phyloP scores from a whole-genome alignment of 2,797 vertebrate genomes.

The Cheirogaleus major region DNA sequence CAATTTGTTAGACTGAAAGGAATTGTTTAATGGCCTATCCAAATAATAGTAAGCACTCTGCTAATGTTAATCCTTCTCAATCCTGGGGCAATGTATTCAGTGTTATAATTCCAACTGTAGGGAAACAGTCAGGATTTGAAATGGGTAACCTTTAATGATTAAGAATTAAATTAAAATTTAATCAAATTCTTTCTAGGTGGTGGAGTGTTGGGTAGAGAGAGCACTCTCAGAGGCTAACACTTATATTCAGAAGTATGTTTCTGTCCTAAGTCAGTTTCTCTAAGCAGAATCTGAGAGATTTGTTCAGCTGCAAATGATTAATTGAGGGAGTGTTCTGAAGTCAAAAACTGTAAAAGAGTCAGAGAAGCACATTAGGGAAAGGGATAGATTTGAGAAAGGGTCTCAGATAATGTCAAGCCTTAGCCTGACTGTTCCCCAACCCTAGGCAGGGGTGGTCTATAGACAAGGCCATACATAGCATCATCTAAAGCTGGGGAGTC shows the following conservation, averaged over 20 bases:
- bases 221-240: not conserved
- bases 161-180: conserved; percentile 12
- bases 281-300: not conserved
- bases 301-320: not conserved
- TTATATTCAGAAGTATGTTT: not conserved
- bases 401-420: not conserved
- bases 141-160: not conserved
- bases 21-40: not conserved
- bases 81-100: not conserved
- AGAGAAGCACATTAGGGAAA: not conserved
- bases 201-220: not conserved
- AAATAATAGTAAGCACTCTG: not conserved
- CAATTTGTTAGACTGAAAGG: not conserved
- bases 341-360: not conserved
- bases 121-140: not conserved
- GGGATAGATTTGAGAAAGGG: not conserved
- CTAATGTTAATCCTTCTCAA: not conserved
- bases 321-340: not conserved
- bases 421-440: not conserved
- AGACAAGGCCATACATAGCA: not conserved
- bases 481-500: not conserved
- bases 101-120: not conserved
- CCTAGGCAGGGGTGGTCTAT: not conserved
- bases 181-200: not conserved
- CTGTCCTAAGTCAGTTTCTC: not conserved